Percentiles rank a stretch among this genome's conserved stretches.
Conservation (phyloP, 2,113 vertebrate species). For the Pseudorhombus dupliciocellatus region DNA sequence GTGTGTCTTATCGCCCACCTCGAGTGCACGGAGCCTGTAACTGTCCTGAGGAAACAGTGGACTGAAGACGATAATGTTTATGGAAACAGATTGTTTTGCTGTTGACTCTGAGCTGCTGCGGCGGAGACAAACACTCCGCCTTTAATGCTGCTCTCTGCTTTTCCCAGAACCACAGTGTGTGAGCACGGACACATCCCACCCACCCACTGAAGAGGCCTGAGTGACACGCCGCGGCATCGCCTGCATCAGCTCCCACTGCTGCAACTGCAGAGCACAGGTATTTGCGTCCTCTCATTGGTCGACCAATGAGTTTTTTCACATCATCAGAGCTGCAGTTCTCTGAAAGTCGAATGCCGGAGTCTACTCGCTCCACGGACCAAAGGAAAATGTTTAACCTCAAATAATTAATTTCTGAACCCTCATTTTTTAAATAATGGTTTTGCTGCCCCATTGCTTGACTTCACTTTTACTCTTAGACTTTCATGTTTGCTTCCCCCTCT, state of each 20-base stretch:
- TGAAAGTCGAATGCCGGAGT: conserved; percentile 12
- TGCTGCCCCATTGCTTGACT: conserved; percentile 42
- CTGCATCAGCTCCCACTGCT: not conserved
- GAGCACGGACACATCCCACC: conserved; percentile 44
- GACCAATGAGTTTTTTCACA: conserved; percentile 30
- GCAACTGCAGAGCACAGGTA: conserved; percentile 62
- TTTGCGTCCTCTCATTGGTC: conserved; percentile 22
- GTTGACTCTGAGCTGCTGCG: not conserved
- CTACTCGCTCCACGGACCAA: conserved; percentile 57
- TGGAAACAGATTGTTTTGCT: not conserved
- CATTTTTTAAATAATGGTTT: conserved; percentile 56
- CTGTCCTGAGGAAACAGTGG: not conserved
- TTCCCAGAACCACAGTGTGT: too few species aligned
- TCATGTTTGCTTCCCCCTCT: conserved; percentile 34
- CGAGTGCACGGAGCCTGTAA: conserved; percentile 2
- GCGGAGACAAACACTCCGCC: not conserved
- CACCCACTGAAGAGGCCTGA: conserved; percentile 15
- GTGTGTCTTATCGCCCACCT: too few species aligned
- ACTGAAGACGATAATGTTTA: not conserved
- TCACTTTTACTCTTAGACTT: conserved; percentile 38
- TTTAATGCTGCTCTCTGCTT: conserved; percentile 4
- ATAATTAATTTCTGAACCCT: conserved; percentile 78
- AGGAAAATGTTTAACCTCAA: conserved; percentile 76
- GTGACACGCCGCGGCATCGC: not conserved
- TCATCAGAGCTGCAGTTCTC: conserved; percentile 46